A percentile compares a stretch with the other conserved stretches of the same genome.
Conservation (phyloP, 1,140 invertebrate genomes). For the Drosophila oshimai region DNA sequence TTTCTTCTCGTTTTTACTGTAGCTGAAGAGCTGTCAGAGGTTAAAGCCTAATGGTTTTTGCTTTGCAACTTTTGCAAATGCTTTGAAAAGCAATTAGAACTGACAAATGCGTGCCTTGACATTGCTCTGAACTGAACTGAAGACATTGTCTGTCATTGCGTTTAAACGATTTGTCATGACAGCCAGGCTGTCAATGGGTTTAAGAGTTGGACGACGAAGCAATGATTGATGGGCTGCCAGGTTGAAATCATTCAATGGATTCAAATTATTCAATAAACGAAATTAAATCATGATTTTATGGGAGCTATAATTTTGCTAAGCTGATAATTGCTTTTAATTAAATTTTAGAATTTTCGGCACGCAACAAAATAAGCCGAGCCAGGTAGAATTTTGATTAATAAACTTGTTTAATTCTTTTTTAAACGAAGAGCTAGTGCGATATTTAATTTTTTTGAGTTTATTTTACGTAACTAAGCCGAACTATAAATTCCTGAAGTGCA, state of each 20-base stretch:
- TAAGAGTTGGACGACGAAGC: background rate
- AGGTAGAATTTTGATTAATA: too few relatives aligned
- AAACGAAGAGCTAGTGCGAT: too few relatives aligned
- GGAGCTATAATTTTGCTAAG: background rate
- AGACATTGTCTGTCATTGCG: constrained; percentile 44
- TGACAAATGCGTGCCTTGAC: constrained; percentile 55
- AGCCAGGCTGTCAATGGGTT: background rate
- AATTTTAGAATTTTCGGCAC: too few relatives aligned
- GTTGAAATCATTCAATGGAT: too few relatives aligned
- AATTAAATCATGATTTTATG: background rate
- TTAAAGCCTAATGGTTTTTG: constrained; percentile 16
- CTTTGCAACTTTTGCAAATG: constrained; percentile 33
- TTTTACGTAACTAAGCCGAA: too few relatives aligned
- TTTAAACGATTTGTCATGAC: constrained; percentile 36
- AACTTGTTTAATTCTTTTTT: too few relatives aligned
- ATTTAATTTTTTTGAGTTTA: too few relatives aligned
- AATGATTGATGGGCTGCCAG: constrained; percentile 15
- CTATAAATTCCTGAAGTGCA: too few relatives aligned
- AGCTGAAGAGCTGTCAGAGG: constrained; percentile 10
- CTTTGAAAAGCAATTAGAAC: constrained; percentile 69
- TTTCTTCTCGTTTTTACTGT: background rate
- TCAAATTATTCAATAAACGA: background rate
- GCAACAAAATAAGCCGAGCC: too few relatives aligned
- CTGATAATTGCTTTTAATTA: background rate
- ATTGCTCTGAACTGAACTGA: constrained; percentile 26